Evolutionary conservation across 2,888 invertebrate species (phyloP), one percentile per base, ranked within the genome.

Genomic region (Himalopsyche tibetana): DNA sequence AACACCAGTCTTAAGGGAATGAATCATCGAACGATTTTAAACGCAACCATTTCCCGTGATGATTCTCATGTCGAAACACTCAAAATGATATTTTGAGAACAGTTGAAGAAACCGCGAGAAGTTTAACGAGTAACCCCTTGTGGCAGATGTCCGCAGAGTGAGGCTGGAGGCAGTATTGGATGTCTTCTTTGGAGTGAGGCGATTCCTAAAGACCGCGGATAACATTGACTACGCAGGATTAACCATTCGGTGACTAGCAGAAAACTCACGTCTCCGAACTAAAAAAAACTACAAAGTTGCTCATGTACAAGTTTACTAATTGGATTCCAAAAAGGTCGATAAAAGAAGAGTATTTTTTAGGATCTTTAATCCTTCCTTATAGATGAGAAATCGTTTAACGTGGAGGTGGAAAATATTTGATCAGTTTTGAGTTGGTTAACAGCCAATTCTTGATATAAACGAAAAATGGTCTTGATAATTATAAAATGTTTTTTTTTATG

Each of bases 91-190:
- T 28, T 28, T 28, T 28, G 28, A 42, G 36, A 74, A 74, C 36
- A 74, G 74, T 74, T 74, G 74, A 74, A 36, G 74, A 36, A 38
- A 36, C 74, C 36, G 38, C n/a, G 74, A 74, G 0, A 12, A 74
- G 45, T 55, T 45, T 82, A 84, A 86, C 84, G 86, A 86, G 84
- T 82, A n/a, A 82, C 84, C 86, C 84, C 84, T 55, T 36, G 84
- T 56, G 86, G 84, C 86, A 86, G 86, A 84, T 84, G 86, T 82
- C 84, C 82, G 79, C 86, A 42, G 42, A 40, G 83, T 42, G 42
- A 40, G 74, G 83, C 74, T 38, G 82, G 55, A 82, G 55, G 55
- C 55, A 82, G 69, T 8, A 36, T 74, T 8, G 74, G 74, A 74
- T 74, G 74, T 74, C 74, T 74, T 74, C 36, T 74, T 74, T 74